These are phyloP conservation scores for Enteromius viviparus DNA, from an alignment of 2,797 vertebrate genomes.

Conservation along the genomic window DNA sequence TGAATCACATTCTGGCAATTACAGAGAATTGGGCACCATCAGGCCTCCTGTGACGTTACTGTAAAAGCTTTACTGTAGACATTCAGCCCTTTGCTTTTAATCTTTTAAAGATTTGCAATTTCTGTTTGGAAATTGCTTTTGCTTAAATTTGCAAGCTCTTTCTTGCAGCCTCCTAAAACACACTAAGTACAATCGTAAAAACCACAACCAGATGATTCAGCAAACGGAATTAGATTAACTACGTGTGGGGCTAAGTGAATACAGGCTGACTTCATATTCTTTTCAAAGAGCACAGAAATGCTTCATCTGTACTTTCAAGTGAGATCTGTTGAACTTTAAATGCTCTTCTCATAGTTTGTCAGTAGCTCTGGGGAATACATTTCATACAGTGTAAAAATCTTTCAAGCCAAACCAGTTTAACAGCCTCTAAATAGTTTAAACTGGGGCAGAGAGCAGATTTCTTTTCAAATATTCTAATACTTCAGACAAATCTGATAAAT, in stretches of 20 bases:
- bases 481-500: slow-evolving; percentile 9
- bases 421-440: slow-evolving; percentile 14
- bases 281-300: slow-evolving; percentile 18
- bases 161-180: slow-evolving; percentile 36
- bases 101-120: slow-evolving; percentile 54
- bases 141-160: slow-evolving; percentile 17
- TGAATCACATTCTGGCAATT: slow-evolving; percentile 22
- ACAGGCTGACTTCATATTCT: slow-evolving; percentile 23
- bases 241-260: slow-evolving; percentile 3
- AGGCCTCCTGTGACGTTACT: slow-evolving; percentile 56
- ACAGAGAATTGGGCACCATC: slow-evolving; percentile 12
- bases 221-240: slow-evolving; percentile 39
- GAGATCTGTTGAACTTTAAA: slow-evolving; percentile 33
- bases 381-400: slow-evolving; percentile 27
- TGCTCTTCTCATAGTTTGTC: slow-evolving; percentile 5
- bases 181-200: slow-evolving; percentile 33
- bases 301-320: slow-evolving; percentile 36
- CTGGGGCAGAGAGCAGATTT: neutral
- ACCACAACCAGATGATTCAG: slow-evolving; percentile 18
- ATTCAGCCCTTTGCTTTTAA: slow-evolving; percentile 57
- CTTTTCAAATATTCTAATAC: slow-evolving; percentile 3
- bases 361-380: slow-evolving; percentile 29
- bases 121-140: slow-evolving; percentile 26
- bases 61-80: slow-evolving; percentile 52
- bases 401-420: slow-evolving; percentile 21